Evolutionary conservation across 1,140 invertebrate species (phyloP), one percentile per base, ranked within the genome.

Genomic region (Campoletis sonorensis): DNA sequence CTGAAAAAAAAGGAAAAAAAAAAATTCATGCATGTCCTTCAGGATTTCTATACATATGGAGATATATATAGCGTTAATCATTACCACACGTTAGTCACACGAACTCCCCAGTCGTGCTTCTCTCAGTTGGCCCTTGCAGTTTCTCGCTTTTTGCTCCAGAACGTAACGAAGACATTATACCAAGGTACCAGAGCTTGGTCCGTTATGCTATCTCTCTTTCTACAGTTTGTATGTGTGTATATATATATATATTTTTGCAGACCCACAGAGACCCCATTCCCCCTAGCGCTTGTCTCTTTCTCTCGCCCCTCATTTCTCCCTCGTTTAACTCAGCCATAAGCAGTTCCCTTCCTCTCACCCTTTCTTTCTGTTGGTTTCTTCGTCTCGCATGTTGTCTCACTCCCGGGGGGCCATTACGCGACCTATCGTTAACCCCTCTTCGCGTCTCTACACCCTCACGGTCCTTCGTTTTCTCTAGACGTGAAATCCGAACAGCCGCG

Each of bases 361-460:
- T n/a, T 78, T 33, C 27, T 45, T 49, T 27, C 16, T n/a, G n/a
- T 58, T 21, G 18, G 51, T 54, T 54, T 54, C 51, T 45, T 45
- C 40, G 1, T 54, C 79, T 27, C 16, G 72, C 54, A 13, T 18
- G 15, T 23, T 21, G 27, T 26, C n/a, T 10, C 67, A 26, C 51
- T 75, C 61, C 71, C 54, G 49, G 27, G 79, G n/a, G 40, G 45
- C 67, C 80, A 84, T 85, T 85, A 85, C 80, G 75, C 81, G 85
- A 40, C 70, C 70, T 82, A 80, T 82, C 82, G 82, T 86, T 86
- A 81, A 26, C 21, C 30, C 73, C 54, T 37, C 76, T 49, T 16
- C 0, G 10, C 75, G 18, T 45, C 49, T 7, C 18, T n/a, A 21
- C 75, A 0, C n/a, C 51, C 51, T 54, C 51, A 1, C 51, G n/a